phyloP scores from a whole-genome alignment of 2,797 vertebrate genomes.

The Acanthornis magna region DNA sequence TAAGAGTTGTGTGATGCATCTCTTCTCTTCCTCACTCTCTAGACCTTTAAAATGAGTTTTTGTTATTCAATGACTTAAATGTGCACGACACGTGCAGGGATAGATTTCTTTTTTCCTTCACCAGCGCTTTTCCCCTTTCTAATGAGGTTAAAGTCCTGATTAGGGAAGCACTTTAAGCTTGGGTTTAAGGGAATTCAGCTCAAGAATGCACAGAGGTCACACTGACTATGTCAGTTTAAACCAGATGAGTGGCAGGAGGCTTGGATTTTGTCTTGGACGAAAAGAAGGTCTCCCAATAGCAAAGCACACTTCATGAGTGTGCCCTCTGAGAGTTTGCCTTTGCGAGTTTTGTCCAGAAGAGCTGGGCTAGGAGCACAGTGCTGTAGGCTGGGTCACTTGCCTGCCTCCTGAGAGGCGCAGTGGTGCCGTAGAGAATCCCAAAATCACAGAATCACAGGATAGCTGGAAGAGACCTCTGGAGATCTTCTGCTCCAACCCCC shows the following conservation, averaged over 20 bases:
- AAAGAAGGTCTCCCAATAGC: neutral
- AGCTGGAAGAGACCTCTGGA: neutral
- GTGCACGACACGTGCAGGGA: neutral
- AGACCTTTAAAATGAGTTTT: neutral
- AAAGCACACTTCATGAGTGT: neutral
- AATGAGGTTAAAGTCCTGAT: slow-evolving; percentile 9
- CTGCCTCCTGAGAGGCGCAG: neutral
- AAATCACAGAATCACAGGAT: neutral
- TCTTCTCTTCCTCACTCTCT: slow-evolving; percentile 8
- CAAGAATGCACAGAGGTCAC: neutral
- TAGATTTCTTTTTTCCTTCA: neutral
- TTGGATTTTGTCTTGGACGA: neutral
- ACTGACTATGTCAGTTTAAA: neutral
- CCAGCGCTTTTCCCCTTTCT: neutral
- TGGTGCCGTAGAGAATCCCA: accelerated
- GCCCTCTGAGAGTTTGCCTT: neutral
- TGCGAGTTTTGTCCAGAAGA: neutral
- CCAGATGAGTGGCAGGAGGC: neutral
- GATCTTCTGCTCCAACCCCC: neutral
- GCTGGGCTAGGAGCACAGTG: accelerated
- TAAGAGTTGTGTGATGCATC: slow-evolving; percentile 13
- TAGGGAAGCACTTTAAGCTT: slow-evolving; percentile 3
- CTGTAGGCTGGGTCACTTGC: neutral
- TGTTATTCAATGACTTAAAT: neutral
- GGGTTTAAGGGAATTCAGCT: neutral